Percentiles rank a stretch among this genome's conserved stretches.
Evolutionary conservation across 2,113 vertebrate genomes (phyloP).

Genomic region (Todiramphus saurophagus): DNA sequence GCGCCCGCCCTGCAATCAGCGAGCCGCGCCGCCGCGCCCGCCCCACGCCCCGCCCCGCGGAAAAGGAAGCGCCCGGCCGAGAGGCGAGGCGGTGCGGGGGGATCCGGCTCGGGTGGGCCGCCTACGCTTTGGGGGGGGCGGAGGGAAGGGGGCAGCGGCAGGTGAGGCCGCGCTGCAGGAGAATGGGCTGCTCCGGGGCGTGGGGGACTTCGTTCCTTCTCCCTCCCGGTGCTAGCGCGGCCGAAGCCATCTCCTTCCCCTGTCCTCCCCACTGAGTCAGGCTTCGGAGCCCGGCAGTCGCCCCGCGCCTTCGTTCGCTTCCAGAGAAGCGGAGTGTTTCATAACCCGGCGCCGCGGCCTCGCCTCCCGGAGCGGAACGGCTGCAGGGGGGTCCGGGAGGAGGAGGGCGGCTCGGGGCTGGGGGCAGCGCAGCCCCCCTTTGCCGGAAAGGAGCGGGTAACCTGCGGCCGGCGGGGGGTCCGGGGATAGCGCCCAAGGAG

Average conservation of each 20-base stretch:
- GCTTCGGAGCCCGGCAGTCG: background rate
- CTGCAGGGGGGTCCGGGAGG: background rate
- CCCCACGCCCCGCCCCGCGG: background rate
- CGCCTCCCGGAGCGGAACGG: too few species aligned
- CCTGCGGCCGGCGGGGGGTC: background rate
- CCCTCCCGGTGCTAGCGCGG: background rate
- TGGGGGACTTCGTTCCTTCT: background rate
- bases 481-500: background rate
- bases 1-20: constrained; percentile 36
- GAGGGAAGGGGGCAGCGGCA: background rate
- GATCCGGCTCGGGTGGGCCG: background rate
- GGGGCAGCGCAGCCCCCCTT: background rate
- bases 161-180: background rate
- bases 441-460: background rate
- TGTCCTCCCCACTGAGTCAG: too few species aligned
- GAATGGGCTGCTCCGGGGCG: background rate
- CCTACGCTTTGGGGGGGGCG: background rate
- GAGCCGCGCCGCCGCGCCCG: background rate
- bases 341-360: background rate
- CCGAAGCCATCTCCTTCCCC: background rate
- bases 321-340: background rate
- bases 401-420: background rate
- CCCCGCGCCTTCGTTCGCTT: background rate
- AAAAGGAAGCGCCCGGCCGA: background rate
- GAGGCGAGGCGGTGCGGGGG: background rate